These are phyloP conservation scores for Chanos chanos DNA, from an alignment of 2,797 vertebrate genomes.

Conservation along the genomic window DNA sequence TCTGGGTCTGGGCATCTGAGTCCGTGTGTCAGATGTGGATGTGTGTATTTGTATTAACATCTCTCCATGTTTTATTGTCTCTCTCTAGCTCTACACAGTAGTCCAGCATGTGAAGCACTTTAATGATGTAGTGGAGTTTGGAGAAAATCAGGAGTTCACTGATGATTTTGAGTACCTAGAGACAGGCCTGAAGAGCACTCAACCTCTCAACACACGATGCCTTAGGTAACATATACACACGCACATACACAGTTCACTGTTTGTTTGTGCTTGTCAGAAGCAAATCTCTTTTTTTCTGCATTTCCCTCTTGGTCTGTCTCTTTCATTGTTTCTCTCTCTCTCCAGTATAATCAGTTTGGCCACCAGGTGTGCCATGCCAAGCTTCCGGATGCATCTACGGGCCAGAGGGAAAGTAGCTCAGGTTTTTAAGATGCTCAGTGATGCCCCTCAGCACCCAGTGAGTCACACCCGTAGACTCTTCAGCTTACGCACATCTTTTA, in stretches of 20 bases:
- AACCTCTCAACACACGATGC: slow-evolving; percentile 97
- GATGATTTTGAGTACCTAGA: slow-evolving; percentile 98
- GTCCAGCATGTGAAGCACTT: slow-evolving; percentile 99
- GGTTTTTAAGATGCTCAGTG: slow-evolving; percentile 96
- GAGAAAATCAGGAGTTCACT: slow-evolving; percentile 98
- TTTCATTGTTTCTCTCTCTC: not conserved
- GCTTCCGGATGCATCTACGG: slow-evolving; percentile 97
- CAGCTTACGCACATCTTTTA: not conserved
- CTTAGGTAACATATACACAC: slow-evolving; percentile 80
- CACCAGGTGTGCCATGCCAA: slow-evolving; percentile 95
- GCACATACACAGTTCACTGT: not conserved
- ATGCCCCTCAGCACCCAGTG: slow-evolving; percentile 93
- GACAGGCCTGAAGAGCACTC: slow-evolving; percentile 92
- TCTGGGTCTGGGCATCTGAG: not conserved
- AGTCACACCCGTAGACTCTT: slow-evolving; percentile 22
- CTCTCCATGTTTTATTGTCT: too few species aligned
- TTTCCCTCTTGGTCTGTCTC: too few species aligned
- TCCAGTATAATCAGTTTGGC: slow-evolving; percentile 95
- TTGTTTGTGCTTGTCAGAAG: not conserved
- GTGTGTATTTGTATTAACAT: slow-evolving; percentile 18
- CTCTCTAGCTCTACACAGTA: slow-evolving; percentile 88
- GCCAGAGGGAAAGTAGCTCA: slow-evolving; percentile 96
- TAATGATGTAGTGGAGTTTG: slow-evolving; percentile 98
- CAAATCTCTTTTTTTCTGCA: not conserved
- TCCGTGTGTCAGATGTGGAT: not conserved